Evolutionary conservation across 2,888 invertebrate species (phyloP).

Genomic region (Drosophila nr. perissopoda): DNA sequence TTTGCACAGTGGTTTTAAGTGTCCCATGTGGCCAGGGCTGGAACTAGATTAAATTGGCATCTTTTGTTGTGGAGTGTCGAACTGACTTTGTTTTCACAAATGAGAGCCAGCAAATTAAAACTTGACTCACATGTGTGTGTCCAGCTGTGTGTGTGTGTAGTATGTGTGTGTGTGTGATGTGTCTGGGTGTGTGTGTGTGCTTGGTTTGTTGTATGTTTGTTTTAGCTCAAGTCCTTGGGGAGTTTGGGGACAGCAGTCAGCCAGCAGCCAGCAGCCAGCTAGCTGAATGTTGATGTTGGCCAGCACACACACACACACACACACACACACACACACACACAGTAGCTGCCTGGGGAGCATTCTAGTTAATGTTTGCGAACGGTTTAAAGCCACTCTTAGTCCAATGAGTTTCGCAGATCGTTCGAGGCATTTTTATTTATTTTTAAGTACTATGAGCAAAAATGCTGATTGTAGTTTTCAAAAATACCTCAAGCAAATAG

Average conservation of each 20-base stretch:
- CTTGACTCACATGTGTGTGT: constrained; percentile 54
- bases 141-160: background rate
- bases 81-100: constrained; percentile 77
- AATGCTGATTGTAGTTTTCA: background rate
- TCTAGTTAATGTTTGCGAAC: constrained; percentile 20
- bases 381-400: constrained; percentile 20
- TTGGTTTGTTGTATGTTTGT: constrained; percentile 27
- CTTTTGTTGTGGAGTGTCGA: constrained; percentile 75
- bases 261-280: constrained; percentile 5
- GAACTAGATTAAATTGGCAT: constrained; percentile 84
- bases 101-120: constrained; percentile 74
- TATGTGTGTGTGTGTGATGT: constrained; percentile 12
- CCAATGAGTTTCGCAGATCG: constrained; percentile 7
- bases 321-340: constrained; percentile 17
- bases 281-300: constrained; percentile 34
- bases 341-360: constrained; percentile 24
- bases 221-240: constrained; percentile 47
- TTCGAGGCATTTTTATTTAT: background rate
- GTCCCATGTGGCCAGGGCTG: constrained; percentile 83
- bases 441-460: background rate
- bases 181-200: constrained; percentile 13
- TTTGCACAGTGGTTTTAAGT: constrained; percentile 52
- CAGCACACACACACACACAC: constrained; percentile 16
- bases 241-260: background rate
- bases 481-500: background rate